Evolutionary conservation across 2,888 invertebrate species (phyloP).

Genomic region (Lysandra bellargus): DNA sequence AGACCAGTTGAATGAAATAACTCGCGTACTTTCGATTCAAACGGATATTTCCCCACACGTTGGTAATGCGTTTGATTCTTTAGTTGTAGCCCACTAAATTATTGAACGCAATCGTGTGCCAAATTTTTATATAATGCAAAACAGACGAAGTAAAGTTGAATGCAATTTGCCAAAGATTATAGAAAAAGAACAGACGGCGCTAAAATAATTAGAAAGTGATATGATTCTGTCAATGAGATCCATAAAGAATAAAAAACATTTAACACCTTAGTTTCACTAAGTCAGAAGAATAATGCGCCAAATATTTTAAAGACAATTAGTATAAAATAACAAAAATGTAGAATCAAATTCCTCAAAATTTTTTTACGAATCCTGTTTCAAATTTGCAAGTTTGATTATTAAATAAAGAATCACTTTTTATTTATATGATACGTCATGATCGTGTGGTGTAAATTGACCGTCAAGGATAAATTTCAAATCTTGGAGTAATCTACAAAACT

Average conservation of each 20-base stretch:
- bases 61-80: background rate
- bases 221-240: background rate
- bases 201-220: background rate
- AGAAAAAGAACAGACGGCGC: background rate
- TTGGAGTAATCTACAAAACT: background rate
- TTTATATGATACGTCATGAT: background rate
- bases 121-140: background rate
- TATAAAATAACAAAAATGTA: too few species aligned
- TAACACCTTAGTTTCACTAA: background rate
- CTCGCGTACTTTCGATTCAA: conserved; percentile 17
- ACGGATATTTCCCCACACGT: background rate
- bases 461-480: background rate
- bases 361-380: too few species aligned
- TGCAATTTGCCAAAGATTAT: background rate
- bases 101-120: background rate
- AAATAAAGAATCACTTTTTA: background rate
- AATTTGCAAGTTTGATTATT: background rate
- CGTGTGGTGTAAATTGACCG: background rate
- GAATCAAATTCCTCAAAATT: too few species aligned
- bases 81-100: background rate
- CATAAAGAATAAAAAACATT: background rate
- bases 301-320: too few species aligned
- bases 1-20: conserved; percentile 27
- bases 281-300: background rate
- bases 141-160: background rate